Percentiles rank a stretch among this genome's conserved stretches.
Evolutionary conservation across 2,113 vertebrate genomes (phyloP).

Genomic region (Cyprinodon brontotheroides): DNA sequence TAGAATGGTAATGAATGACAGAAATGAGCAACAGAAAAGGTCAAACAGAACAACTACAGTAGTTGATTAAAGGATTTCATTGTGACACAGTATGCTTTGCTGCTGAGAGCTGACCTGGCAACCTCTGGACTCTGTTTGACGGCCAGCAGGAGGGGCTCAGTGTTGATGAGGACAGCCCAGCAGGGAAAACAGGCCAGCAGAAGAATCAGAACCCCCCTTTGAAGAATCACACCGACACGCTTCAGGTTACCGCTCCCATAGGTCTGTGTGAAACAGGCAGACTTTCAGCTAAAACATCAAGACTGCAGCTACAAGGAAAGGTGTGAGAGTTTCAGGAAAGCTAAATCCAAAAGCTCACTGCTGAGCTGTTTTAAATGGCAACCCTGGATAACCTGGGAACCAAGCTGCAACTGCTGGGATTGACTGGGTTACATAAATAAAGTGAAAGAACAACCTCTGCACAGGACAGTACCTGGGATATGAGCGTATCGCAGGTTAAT

Average conservation of each 20-base stretch:
- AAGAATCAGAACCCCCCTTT: conserved; percentile 86
- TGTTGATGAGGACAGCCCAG: conserved; percentile 94
- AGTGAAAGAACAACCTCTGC: conserved; percentile 9
- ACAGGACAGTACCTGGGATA: conserved; percentile 86
- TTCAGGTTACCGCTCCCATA: conserved; percentile 91
- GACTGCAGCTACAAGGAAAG: background rate
- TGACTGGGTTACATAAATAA: conserved; percentile 22
- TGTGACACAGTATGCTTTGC: background rate
- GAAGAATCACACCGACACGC: conserved; percentile 90
- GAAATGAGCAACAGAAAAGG: background rate
- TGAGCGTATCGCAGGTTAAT: conserved; percentile 90
- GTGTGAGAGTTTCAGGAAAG: conserved; percentile 19
- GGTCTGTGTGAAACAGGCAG: conserved; percentile 76
- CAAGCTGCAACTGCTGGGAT: conserved; percentile 8
- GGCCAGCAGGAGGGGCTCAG: conserved; percentile 84
- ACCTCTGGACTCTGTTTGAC: conserved; percentile 84
- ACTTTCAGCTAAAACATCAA: background rate
- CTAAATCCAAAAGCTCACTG: conserved; percentile 38
- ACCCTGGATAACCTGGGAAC: conserved; percentile 20
- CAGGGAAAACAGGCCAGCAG: conserved; percentile 93
- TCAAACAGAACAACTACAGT: background rate
- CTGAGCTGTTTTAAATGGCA: background rate
- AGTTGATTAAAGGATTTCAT: background rate
- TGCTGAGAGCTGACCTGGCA: conserved; percentile 78
- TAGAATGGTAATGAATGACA: background rate